Base-by-base conservation (phyloP, 2,113 vertebrate species). In the Phylloscopus trochilus region DNA sequence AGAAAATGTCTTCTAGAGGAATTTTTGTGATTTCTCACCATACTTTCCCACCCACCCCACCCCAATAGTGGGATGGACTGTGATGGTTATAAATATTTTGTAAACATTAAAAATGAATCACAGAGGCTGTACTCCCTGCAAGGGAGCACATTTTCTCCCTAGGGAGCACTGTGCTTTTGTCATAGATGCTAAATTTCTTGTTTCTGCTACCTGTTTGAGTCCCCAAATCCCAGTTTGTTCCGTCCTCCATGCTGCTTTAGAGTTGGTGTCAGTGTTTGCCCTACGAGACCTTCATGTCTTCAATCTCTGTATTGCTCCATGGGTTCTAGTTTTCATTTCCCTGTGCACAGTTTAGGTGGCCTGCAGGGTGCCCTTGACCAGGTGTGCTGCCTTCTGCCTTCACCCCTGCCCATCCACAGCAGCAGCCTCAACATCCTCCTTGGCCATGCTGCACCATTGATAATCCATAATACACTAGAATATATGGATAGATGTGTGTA, bases 351-450 rank as follows among this genome's bases (percentile, higher is more conserved):
- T 35, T 53, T 23, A 11, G 41, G 49, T 79, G 83, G 22, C 1
- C 2, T 2, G 2, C 3, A 0, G 26, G 26, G 24, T 82, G 51
- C 8, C 23, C 53, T 30, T 67, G 37, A 5, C 3, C 28, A 49
- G 33, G 23, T 3, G 1, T 35, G 51, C 28, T 64, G 30, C 68
- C 24, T 83, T 83, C 28, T 64, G 30, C 68, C 24, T 83, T 83
- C 24, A 59, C 7, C 17, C 24, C 63, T 55, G 52, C 22, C 49
- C 1, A 2, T 37, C 70, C 35, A 35, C 15, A 73, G 39, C 63
- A 31, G 11, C 30, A 33, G 31, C 58, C n/a, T 77, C n/a, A 43
- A 43, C 66, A 55, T 62, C 39, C 10, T 60, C 59, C 53, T 76
- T 1, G 1, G n/a, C 64, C 9, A 0, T n/a, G 49, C 44, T 76